Conservation (phyloP, 2,113 vertebrate species). For the Megaptera novaeangliae region DNA sequence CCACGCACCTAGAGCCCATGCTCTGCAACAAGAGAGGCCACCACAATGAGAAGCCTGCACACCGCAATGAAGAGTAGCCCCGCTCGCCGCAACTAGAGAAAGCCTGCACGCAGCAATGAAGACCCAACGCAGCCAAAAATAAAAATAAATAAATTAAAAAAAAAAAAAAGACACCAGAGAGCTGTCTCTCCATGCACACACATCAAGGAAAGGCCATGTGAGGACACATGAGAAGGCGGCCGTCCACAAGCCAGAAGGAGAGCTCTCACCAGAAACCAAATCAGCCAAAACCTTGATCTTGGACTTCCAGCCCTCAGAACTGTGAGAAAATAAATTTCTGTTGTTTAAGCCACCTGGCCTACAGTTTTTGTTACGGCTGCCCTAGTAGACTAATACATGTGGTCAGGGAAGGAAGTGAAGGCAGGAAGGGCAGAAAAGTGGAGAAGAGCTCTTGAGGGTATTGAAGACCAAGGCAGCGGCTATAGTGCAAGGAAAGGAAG, state of each 20-base stretch:
- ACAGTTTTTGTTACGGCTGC: not conserved
- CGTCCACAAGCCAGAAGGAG: not conserved
- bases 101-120: no score
- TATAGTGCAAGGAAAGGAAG: not conserved
- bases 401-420: not conserved
- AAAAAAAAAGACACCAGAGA: not conserved
- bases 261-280: not conserved
- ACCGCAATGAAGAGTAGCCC: no score
- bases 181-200: not conserved
- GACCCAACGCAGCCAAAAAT: no score
- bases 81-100: no score
- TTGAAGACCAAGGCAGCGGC: not conserved
- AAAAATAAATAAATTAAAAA: no score
- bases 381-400: not conserved
- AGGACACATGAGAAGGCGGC: not conserved
- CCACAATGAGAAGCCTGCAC: no score
- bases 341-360: not conserved
- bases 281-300: not conserved
- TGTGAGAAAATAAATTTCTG: not conserved
- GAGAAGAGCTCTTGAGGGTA: not conserved
- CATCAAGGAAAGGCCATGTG: not conserved
- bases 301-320: not conserved
- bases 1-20: no score
- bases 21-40: no score
- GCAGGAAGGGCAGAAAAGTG: not conserved